Percentiles rank a stretch among this genome's conserved stretches.
Evolutionary conservation across 2,888 invertebrate species (phyloP).

Genomic region (Parelbella ahira): DNA sequence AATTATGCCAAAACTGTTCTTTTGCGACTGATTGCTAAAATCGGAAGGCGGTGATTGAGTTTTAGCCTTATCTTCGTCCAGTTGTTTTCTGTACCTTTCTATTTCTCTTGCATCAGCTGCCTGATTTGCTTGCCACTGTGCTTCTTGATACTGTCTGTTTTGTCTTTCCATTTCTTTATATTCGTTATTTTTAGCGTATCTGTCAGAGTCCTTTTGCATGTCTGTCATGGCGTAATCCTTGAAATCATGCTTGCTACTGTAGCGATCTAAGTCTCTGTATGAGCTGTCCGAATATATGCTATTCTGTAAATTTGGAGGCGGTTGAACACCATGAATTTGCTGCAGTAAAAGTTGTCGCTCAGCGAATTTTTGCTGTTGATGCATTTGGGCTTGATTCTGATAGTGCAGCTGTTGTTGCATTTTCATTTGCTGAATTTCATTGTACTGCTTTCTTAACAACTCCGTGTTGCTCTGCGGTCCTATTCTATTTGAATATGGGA

Average conservation of each 20-base stretch:
- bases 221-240: constrained; percentile 64
- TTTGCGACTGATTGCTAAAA: constrained; percentile 53
- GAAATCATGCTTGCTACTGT: constrained; percentile 69
- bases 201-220: constrained; percentile 63
- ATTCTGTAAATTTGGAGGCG: constrained; percentile 72
- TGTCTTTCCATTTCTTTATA: constrained; percentile 63
- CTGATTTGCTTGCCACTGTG: constrained; percentile 65
- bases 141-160: constrained; percentile 58
- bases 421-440: constrained; percentile 83
- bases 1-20: constrained; percentile 47
- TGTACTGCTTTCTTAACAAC: constrained; percentile 80
- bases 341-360: constrained; percentile 82
- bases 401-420: constrained; percentile 82
- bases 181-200: constrained; percentile 63
- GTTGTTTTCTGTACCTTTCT: constrained; percentile 53
- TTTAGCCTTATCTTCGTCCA: constrained; percentile 55
- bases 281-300: constrained; percentile 73
- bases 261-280: constrained; percentile 69
- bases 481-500: constrained; percentile 74
- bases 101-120: constrained; percentile 55
- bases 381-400: constrained; percentile 82
- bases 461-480: constrained; percentile 81
- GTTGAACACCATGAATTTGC: constrained; percentile 80
- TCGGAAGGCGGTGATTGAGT: constrained; percentile 60
- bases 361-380: constrained; percentile 83